phyloP scores from a whole-genome alignment of 2,113 vertebrate species.

The Oxyruncus cristatus region DNA sequence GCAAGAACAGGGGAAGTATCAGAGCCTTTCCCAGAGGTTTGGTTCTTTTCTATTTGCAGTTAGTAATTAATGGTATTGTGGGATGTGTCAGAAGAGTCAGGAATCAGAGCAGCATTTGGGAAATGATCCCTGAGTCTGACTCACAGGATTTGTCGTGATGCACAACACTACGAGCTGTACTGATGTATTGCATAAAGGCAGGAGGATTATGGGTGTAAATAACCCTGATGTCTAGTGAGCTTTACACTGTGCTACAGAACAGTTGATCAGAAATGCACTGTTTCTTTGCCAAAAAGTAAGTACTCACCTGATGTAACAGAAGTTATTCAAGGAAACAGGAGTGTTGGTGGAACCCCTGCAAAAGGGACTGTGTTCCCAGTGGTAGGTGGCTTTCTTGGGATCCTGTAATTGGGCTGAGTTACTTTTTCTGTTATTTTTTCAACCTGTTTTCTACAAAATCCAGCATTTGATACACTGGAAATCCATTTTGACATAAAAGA shows the following conservation, averaged over 20 bases:
- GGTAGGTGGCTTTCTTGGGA: background rate
- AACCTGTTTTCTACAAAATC: background rate
- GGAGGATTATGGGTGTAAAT: background rate
- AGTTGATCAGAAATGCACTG: background rate
- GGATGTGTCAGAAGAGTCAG: background rate
- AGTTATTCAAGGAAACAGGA: background rate
- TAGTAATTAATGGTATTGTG: background rate
- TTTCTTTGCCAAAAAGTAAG: background rate
- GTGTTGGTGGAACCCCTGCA: background rate
- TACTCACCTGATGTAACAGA: background rate
- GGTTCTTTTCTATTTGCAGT: background rate
- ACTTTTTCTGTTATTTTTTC: background rate
- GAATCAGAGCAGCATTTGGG: background rate
- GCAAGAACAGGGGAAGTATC: background rate
- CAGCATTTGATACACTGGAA: background rate
- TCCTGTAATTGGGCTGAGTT: background rate
- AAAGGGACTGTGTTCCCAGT: background rate
- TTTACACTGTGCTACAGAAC: background rate
- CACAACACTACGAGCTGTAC: too few species aligned
- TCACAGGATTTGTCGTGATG: background rate
- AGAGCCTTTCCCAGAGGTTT: background rate
- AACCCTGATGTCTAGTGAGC: background rate
- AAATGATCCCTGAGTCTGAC: background rate
- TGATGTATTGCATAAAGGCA: background rate
- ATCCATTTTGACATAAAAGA: background rate